Conservation (phyloP, 2,113 vertebrate species). For the Raja brachyura region DNA sequence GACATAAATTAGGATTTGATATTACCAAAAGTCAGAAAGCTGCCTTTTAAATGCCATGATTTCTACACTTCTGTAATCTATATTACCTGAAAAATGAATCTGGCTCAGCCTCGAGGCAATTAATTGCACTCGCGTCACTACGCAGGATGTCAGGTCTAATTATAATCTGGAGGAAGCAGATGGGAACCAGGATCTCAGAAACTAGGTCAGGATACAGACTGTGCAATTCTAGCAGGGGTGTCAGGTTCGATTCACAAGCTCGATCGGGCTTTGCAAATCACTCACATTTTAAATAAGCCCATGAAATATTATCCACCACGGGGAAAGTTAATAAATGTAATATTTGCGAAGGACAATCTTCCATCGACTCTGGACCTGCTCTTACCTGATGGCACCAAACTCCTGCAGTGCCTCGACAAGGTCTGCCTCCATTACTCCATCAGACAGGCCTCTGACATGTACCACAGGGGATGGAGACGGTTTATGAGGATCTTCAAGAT, state of each 20-base stretch:
- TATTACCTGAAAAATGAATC: neutral
- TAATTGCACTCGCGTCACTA: neutral
- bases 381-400: constrained; percentile 85
- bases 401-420: constrained; percentile 88
- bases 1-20: neutral
- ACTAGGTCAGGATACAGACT: neutral
- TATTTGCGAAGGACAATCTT: neutral
- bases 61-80: neutral
- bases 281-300: neutral
- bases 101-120: neutral
- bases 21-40: neutral
- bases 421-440: constrained; percentile 83
- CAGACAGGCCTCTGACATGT: constrained; percentile 83
- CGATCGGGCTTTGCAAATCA: neutral
- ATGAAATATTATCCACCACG: neutral
- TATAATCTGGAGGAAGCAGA: neutral
- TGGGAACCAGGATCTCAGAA: neutral
- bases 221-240: neutral
- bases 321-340: neutral
- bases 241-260: neutral
- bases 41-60: no score
- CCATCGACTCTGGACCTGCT: neutral
- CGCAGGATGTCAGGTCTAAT: neutral
- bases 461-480: constrained; percentile 85
- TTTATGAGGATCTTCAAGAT: constrained; percentile 78